Percentiles rank a stretch among this genome's conserved stretches.
Evolutionary conservation across 2,113 vertebrate species (phyloP).

Genomic region (Agelaius phoeniceus): DNA sequence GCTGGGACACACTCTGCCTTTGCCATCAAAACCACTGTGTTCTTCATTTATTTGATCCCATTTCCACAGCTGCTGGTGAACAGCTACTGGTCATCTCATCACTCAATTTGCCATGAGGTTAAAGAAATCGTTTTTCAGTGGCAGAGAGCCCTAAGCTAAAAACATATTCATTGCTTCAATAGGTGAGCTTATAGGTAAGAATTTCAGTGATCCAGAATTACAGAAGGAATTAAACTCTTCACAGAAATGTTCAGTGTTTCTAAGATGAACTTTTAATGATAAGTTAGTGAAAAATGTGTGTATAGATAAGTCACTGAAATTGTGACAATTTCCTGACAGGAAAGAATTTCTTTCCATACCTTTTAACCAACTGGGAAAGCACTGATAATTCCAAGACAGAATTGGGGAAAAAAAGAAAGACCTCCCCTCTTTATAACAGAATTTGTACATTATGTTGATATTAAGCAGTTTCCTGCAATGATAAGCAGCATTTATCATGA

Average conservation of each 20-base stretch:
- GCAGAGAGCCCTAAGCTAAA: neutral
- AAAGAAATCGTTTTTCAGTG: neutral
- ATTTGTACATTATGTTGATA: neutral
- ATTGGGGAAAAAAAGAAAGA: neutral
- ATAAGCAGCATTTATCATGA: neutral
- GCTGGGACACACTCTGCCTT: neutral
- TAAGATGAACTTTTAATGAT: neutral
- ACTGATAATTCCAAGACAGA: neutral
- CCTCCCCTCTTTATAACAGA: accelerated
- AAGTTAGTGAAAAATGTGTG: neutral
- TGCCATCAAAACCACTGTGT: neutral
- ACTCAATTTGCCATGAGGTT: neutral
- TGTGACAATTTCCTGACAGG: neutral
- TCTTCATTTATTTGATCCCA: neutral
- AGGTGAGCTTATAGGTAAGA: neutral
- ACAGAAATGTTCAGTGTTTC: neutral
- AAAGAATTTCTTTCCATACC: neutral
- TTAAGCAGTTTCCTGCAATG: neutral
- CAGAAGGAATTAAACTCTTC: neutral
- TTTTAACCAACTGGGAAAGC: neutral
- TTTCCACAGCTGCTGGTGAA: neutral
- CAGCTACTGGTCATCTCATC: neutral
- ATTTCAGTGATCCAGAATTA: neutral
- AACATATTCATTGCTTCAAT: neutral
- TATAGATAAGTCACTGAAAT: neutral